These are phyloP conservation scores for Serrognathus titanus DNA, from an alignment of 2,888 invertebrate genomes.

Conservation along the genomic window DNA sequence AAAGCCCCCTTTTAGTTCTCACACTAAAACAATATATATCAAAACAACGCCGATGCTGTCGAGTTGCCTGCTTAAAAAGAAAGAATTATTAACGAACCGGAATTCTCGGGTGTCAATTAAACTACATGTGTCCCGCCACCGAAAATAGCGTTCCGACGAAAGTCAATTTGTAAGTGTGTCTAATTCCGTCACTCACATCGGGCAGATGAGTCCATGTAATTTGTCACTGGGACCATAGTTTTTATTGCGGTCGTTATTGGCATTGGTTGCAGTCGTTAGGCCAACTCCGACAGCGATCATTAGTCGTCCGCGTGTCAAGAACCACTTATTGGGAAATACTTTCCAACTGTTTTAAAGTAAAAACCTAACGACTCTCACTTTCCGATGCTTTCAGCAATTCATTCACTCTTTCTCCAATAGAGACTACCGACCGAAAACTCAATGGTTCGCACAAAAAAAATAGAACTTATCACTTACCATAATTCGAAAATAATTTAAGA, in stretches of 20 bases:
- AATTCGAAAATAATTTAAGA: no score
- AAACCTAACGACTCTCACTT: no score
- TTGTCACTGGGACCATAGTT: constrained; percentile 22
- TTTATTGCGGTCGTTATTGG: constrained; percentile 14
- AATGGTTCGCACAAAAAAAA: no score
- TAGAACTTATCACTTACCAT: no score
- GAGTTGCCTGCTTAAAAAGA: no score
- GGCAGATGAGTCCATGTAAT: constrained; percentile 22
- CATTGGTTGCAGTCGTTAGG: constrained; percentile 20
- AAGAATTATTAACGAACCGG: no score
- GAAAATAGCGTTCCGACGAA: constrained; percentile 10
- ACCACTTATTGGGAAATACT: not conserved
- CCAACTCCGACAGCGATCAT: constrained; percentile 18
- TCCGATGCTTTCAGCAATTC: no score
- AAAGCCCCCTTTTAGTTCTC: not conserved
- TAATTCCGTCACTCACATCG: constrained; percentile 22
- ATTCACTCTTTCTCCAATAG: no score
- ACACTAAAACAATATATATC: not conserved
- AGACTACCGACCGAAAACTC: no score
- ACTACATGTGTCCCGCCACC: no score
- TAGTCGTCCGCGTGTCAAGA: constrained; percentile 8
- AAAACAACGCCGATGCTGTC: no score
- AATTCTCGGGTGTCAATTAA: no score
- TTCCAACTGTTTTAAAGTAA: not conserved
- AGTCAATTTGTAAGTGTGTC: constrained; percentile 23